Base-by-base conservation (phyloP, 2,888 invertebrate genomes). In the Ophioninae sp. region DNA sequence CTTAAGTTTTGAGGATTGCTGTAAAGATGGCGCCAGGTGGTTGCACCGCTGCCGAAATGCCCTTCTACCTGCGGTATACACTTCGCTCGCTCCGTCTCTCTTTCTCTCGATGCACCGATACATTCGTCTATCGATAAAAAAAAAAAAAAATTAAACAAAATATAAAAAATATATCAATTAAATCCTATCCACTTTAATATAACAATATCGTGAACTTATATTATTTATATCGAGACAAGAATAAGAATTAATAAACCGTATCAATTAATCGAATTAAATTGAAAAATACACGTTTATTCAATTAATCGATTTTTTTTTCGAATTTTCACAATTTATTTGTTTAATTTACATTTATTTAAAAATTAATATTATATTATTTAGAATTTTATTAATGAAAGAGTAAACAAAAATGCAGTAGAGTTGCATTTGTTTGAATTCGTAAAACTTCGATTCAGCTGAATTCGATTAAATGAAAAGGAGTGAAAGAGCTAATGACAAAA, bases 1-100 rank as follows among this genome's bases (percentile, higher is more conserved):
- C n/a, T 17, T 50, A 13, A 59, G 81, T 68, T 90, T 89, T 69
- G 68, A 50, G 65, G 41, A 61, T 87, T 77, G 81, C 64, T 37
- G 39, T 76, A 87, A 88, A 91, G 91, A 91, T 91, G 91, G 91
- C 91, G 91, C 91, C 90, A 91, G 88, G 69, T 72, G 85, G 81
- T 64, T 77, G 65, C 77, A 68, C 67, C 74, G 70, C 76, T 77
- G 44, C 75, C 62, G 50, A 50, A 23, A 74, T 73, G 77, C 84
- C 84, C 81, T 78, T 84, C 64, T 67, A 44, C 73, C 59, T 37
- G 30, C 30, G 30, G 30, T 30, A 30, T 30, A 30, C 30, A 30
- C 30, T 3, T 30, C 30, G 1, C 30, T 30, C 30, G 1, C 30
- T 30, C 30, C 3, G 2, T 30, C 30, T 3, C 30, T 30, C 30